Base-by-base conservation (phyloP, 2,888 invertebrate species). In the Meiosimyza platycephala region DNA sequence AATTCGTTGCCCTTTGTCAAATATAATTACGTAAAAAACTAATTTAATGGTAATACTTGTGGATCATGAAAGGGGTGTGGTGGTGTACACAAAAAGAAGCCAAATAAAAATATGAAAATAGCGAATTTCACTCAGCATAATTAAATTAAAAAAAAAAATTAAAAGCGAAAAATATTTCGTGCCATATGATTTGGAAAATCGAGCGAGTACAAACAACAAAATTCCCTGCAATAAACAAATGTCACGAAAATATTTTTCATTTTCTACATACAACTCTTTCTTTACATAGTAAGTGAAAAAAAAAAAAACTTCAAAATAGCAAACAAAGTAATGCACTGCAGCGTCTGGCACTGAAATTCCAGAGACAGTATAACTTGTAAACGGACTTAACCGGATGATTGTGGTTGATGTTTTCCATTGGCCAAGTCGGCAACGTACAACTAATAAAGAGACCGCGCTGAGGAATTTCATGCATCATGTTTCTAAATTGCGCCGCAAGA, bases 401-500 rank as follows among this genome's bases (percentile, higher is more conserved):
- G 40, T 48, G 47, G n/a, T 48, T 18, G 47, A 22, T 13, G 4
- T 5, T 16, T 6, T 33, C 40, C 16, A 47, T 47, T 64, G 64
- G 64, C 28, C 28, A 28, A 28, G 51, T 64, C 51, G 28, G 16
- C 28, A 28, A 4, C 52, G 22, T 33, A n/a, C 68, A 40, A 64
- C 59, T 71, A 68, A 71, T 71, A 66, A 71, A 71, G 73, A 40
- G 60, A 70, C 65, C 47, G 47, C 65, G 59, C 59, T 47, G 55
- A 57, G 66, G 73, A 73, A 70, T 71, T 65, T 69, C 73, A 73
- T 71, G 71, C 71, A 73, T 71, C 66, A 71, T 47, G 73, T 60
- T 65, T 40, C 57, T 15, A 66, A 66, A 66, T 72, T 60, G 52
- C 66, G 66, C 18, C 64, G 16, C 22, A 55, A 40, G 68, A 59